Evolutionary conservation across 2,113 vertebrate species (phyloP), one percentile per base, ranked within the genome.

Genomic region (Psittacara wagleri): DNA sequence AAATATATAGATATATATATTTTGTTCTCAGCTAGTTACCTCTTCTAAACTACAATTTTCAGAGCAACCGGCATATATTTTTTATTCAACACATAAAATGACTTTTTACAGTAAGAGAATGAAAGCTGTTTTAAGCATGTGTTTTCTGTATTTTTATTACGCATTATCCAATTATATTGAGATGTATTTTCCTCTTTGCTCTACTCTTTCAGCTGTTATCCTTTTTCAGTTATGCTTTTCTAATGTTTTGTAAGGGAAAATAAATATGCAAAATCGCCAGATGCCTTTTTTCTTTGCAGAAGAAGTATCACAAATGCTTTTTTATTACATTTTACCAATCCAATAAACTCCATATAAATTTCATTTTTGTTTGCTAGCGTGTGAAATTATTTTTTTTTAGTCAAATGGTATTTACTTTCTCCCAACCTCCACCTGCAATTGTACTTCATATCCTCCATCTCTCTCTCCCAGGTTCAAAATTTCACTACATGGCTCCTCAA

Each of bases 111-210:
- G 89, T 94, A 94, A 76, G 61, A 95, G 88, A 95, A 94, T 91
- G 92, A 97, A 96, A 96, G 92, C 96, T 96, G 95, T 94, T 96
- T 93, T 91, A 96, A 96, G 95, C 96, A 96, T 97, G 91, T 97
- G 92, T 97, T 97, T 98, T 96, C 96, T 95, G 59, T 97, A 96
- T 96, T 97, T 97, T 94, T 97, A 97, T 97, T 98, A 95, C 20
- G 63, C 87, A 94, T 97, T 97, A 97, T 96, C 92, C 95, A 96
- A 93, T 96, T 97, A 95, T 98, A 94, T 95, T 94, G 94, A 96
- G 96, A 93, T 94, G 92, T 96, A 91, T 95, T 97, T 97, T 97
- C 96, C 95, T 97, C 92, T 97, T 95, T 97, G 85, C 96, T 92
- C 92, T 90, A 90, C 94, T 97, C 90, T 96, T 95, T 96, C 83